Evolutionary conservation across 2,888 invertebrate species (phyloP).

Genomic region (Limnephilus rhombicus): DNA sequence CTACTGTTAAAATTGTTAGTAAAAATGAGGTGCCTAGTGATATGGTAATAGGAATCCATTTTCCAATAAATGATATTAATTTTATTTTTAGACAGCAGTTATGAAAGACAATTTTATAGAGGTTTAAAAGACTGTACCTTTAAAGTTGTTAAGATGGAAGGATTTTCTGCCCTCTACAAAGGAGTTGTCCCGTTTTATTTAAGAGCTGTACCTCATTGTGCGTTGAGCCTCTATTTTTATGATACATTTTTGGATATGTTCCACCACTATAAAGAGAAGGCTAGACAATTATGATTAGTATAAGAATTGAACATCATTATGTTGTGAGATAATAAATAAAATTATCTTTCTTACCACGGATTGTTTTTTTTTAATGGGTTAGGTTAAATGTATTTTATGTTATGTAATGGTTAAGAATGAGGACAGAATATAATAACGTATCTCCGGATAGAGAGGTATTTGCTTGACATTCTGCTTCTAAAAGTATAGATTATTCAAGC

Average conservation of each 20-base stretch:
- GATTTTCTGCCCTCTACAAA: constrained; percentile 87
- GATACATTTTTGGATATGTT: constrained; percentile 71
- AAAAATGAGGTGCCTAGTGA: neutral
- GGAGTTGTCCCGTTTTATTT: constrained; percentile 87
- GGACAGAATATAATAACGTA: neutral
- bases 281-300: neutral
- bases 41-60: neutral
- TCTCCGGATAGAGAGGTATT: neutral
- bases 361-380: neutral
- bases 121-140: constrained; percentile 86
- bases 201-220: constrained; percentile 88
- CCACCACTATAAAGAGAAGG: neutral
- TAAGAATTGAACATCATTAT: neutral
- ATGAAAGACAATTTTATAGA: constrained; percentile 82
- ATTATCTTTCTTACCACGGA: neutral
- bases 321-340: neutral
- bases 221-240: constrained; percentile 88
- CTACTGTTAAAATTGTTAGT: neutral
- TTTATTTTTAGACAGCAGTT: constrained; percentile 80
- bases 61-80: constrained; percentile 53
- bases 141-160: constrained; percentile 88
- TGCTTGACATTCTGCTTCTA: neutral
- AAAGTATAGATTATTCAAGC: neutral
- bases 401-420: neutral
- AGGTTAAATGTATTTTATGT: neutral